Conservation (phyloP, 64 coral and sea anemone species). For the Stichodactyla mertensii region DNA sequence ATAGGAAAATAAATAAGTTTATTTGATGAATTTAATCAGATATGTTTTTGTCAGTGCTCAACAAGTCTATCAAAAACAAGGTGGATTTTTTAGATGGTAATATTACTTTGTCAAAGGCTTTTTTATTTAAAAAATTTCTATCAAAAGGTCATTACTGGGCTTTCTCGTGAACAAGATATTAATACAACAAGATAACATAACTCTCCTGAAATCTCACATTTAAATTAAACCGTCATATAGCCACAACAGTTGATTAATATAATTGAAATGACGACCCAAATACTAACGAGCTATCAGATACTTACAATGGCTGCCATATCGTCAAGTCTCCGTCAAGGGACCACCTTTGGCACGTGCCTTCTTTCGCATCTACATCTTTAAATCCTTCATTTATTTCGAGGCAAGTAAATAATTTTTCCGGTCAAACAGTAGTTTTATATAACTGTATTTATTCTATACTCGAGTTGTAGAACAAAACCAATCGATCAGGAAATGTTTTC, state of each 20-base stretch:
- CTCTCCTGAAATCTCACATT: neutral
- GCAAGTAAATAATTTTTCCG: neutral
- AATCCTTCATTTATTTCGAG: neutral
- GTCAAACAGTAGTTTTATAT: neutral
- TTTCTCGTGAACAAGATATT: neutral
- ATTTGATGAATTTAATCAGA: neutral
- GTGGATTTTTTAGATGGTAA: neutral
- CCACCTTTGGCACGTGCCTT: neutral
- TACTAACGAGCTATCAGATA: neutral
- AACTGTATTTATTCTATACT: neutral
- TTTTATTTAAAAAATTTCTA: neutral
- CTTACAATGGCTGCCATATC: conserved; percentile 5
- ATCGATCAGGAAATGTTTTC: conserved; percentile 6
- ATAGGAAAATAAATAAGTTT: neutral
- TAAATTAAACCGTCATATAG: neutral
- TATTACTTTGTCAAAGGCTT: neutral
- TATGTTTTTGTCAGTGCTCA: neutral
- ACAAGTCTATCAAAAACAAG: neutral
- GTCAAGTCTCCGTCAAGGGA: neutral
- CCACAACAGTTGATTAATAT: neutral
- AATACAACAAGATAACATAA: neutral
- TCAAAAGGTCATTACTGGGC: neutral
- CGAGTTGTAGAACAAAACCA: neutral
- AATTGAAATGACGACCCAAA: neutral
- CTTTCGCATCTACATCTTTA: neutral